Evolutionary conservation across 2,888 invertebrate genomes (phyloP).

Genomic region (Myathropa florea): DNA sequence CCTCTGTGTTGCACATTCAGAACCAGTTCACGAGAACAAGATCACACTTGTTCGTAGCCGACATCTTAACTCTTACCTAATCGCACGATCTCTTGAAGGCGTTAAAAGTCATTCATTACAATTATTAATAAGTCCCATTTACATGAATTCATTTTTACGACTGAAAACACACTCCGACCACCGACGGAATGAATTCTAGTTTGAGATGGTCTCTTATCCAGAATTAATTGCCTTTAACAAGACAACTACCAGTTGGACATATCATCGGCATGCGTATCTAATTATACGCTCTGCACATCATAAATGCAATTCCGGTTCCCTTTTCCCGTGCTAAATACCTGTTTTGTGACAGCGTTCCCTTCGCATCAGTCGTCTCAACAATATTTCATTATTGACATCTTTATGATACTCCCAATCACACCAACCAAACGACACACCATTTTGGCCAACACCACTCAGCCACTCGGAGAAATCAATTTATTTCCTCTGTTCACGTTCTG

Average conservation of each 20-base stretch:
- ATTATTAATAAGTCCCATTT: background rate
- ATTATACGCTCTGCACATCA: background rate
- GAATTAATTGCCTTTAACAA: background rate
- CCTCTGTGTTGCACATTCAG: background rate
- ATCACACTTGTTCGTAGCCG: background rate
- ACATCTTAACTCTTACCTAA: background rate
- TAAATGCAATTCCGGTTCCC: slow-evolving; percentile 32
- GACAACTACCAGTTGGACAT: background rate
- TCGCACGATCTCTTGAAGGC: background rate
- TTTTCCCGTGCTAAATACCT: slow-evolving; percentile 20
- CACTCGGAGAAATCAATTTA: slow-evolving; percentile 54
- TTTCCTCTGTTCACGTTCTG: slow-evolving; percentile 21
- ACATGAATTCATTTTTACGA: background rate
- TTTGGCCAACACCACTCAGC: background rate
- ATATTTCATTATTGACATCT: slow-evolving; percentile 66
- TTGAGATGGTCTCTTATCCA: background rate
- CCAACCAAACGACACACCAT: slow-evolving; percentile 31
- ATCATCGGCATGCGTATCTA: background rate
- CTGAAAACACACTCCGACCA: background rate
- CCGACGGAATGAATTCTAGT: background rate
- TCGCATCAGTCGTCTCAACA: background rate
- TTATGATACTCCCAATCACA: slow-evolving; percentile 56
- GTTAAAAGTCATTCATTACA: background rate
- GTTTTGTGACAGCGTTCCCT: background rate
- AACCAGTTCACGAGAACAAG: background rate